Base-by-base conservation (phyloP, 2,888 invertebrate species). In the Torymus tubicola region DNA sequence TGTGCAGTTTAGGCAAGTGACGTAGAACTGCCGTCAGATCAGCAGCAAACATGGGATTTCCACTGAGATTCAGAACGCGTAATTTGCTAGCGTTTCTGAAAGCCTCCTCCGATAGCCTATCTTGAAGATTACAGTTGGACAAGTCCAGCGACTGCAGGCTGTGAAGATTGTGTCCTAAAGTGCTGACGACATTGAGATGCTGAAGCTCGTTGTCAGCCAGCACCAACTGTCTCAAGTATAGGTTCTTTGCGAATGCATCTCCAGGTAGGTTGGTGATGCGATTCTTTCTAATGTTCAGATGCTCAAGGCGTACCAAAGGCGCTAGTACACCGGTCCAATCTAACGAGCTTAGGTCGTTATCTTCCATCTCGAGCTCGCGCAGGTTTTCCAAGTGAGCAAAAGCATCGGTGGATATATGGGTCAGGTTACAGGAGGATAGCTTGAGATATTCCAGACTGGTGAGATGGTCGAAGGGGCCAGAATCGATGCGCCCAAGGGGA, bases 81-180 rank as follows among this genome's bases (percentile, higher is more conserved):
- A 95, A 89, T 88, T 93, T 93, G 0, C 94, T 94, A 0, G 94
- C 93, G 86, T 95, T 95, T 21, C 92, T 92, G 87, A 95, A 95
- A 0, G 94, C 93, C 85, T 94, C 94, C 70, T 94, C 94, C 10
- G 94, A 93, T 81, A 95, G 91, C 1, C 94, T 94, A 18, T 94
- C 93, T 84, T 93, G 92, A 79, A 95, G 92, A 87, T 93, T 93
- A 87, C 95, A 95, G 86, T 94, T 93, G 0, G 95, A 94, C 79
- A 95, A 89, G 90, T 95, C 95, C 74, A 95, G 89, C 67, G 93
- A 92, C 85, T 94, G 94, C 68, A 95, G 91, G 87, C 93, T 93
- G 85, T 93, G 93, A 18, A 95, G 91, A 88, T 94, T 94, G 83
- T 93, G 93, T 13, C 95, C 94, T 42, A 94, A 90, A 2, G 94